Evolutionary conservation across 2,888 invertebrate species (phyloP), one percentile per base, ranked within the genome.

Genomic region (Eustalomyia histrio): DNA sequence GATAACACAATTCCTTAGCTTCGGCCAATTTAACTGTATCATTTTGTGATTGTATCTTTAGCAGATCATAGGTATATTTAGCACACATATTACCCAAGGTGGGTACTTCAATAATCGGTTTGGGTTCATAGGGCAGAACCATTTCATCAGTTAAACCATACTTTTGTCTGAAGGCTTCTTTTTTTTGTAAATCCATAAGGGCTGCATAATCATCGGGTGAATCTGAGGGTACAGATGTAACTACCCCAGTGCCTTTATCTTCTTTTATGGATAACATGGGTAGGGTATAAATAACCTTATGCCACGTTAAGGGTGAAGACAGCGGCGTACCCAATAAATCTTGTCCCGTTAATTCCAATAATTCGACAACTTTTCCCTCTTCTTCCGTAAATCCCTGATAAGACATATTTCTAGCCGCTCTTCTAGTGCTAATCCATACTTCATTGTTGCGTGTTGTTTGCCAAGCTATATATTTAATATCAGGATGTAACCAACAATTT

Each of bases 191-290:
- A 91, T 99, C 99, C 10, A 95, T 92, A 5, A 99, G 92, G 7
- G 99, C 99, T 0, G 99, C 99, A 90, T 96, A 99, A 91, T 99
- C 99, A 90, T 99, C 99, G 0, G 99, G 99, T 0, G 99, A 96
- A 92, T 99, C 99, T 0, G 99, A 99, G 0, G 99, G 99, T 0
- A 99, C 99, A 84, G 98, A 98, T 0, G 98, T 98, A 0, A 99
- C 99, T 43, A 99, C 94, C 2, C 99, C 99, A 0, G 99, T 99
- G 16, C 99, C 99, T 91, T 99, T 99, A 87, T 98, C 97, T 88
- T 97, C 97, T 89, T 97, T 98, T 86, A 99, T 97, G 0, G 97
- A 98, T 68, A 99, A 90, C 99, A 99, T 99, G 0, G 99, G 99
- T 52, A 99, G 92, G 0, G 97, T 94, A 90, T 98, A 99, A 83